These are phyloP conservation scores for Hippoglossus hippoglossus DNA, from an alignment of 2,797 vertebrate species.

Conservation along the genomic window DNA sequence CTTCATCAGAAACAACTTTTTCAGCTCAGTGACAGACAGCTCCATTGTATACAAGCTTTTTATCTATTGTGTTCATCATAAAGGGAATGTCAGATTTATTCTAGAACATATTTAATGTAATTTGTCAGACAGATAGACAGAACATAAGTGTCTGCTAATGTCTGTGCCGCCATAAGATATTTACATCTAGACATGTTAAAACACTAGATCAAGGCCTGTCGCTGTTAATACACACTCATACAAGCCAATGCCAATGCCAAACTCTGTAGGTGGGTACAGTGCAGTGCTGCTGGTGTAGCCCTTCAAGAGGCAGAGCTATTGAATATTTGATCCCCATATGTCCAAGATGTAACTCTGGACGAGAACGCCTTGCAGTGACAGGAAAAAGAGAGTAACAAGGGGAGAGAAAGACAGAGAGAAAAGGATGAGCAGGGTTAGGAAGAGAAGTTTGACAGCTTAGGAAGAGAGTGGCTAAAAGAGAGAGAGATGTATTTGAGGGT, in stretches of 20 bases:
- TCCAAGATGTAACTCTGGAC: slow-evolving; percentile 23
- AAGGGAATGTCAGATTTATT: not conserved
- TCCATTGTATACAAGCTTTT: not conserved
- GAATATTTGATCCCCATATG: slow-evolving; percentile 38
- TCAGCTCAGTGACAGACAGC: not conserved
- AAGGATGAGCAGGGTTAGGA: slow-evolving; percentile 1
- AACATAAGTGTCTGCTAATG: not conserved
- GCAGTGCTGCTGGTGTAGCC: not conserved
- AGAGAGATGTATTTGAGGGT: slow-evolving; percentile 37
- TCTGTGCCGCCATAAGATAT: not conserved
- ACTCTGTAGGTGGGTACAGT: not conserved
- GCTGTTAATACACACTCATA: not conserved
- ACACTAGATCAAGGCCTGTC: not conserved
- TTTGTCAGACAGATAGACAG: not conserved
- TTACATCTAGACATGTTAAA: not conserved
- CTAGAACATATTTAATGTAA: too few relatives aligned
- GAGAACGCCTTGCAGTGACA: slow-evolving; percentile 16
- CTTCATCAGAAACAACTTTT: not conserved
- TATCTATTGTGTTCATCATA: not conserved
- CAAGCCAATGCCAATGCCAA: not conserved
- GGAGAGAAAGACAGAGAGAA: slow-evolving; percentile 13
- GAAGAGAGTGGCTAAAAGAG: slow-evolving; percentile 22
- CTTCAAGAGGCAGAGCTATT: slow-evolving; percentile 14
- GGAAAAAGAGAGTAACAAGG: slow-evolving; percentile 7
- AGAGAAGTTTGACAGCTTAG: slow-evolving; percentile 44